phyloP scores from a whole-genome alignment of 1,140 invertebrate species.

The Saxidomus purpurata region DNA sequence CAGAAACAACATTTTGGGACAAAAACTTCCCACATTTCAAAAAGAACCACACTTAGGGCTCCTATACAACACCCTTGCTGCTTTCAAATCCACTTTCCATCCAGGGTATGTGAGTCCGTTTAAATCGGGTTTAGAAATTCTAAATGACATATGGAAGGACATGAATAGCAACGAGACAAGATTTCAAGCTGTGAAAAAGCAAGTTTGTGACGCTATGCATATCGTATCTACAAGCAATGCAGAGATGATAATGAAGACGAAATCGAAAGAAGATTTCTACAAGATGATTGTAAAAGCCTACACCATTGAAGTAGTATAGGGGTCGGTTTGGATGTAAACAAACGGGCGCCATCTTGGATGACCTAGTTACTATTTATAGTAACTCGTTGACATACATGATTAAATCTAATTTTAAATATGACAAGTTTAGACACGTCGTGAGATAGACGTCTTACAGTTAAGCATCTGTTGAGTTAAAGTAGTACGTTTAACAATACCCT shows the following conservation, averaged over 20 bases:
- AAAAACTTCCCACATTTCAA: slow-evolving; percentile 21
- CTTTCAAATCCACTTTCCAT: slow-evolving; percentile 50
- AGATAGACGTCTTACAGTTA: too few species aligned
- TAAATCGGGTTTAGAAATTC: slow-evolving; percentile 10
- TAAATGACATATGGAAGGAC: slow-evolving; percentile 23
- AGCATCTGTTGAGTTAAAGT: too few species aligned
- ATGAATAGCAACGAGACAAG: not conserved
- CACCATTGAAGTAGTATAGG: too few species aligned
- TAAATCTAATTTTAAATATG: too few species aligned
- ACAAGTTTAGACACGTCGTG: too few species aligned
- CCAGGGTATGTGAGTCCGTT: not conserved
- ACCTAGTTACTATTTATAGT: too few species aligned
- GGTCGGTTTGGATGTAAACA: too few species aligned
- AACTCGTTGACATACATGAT: too few species aligned
- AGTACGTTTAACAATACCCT: too few species aligned
- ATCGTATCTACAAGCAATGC: not conserved
- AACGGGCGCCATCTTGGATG: too few species aligned
- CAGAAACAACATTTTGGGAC: not conserved
- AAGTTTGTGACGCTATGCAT: slow-evolving; percentile 26
- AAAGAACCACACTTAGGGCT: slow-evolving; percentile 12
- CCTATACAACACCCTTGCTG: not conserved
- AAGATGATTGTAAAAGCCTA: slow-evolving; percentile 8
- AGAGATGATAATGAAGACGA: not conserved
- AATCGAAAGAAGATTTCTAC: slow-evolving; percentile 21
- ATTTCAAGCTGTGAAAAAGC: slow-evolving; percentile 24